Base-by-base conservation (phyloP, 2,113 vertebrate genomes). In the Colinus virginianus region DNA sequence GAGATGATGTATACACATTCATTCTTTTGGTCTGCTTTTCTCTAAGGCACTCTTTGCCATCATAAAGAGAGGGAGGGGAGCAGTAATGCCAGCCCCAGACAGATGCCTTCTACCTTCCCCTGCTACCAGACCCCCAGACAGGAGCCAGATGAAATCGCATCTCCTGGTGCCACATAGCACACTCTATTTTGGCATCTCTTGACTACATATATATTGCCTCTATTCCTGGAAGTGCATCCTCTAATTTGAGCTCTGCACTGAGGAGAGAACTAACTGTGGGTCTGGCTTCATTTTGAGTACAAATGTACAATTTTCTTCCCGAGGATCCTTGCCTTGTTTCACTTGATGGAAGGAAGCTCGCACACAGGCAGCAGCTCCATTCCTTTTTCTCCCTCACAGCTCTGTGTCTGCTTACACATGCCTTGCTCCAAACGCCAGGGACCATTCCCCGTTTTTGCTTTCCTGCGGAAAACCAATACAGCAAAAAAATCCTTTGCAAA, bases 161-260 rank as follows among this genome's bases (percentile, higher is more conserved):
- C 56, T 88, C 72, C 32, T 58, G 59, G 19, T 77, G 55, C 34
- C 75, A 61, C 38, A 75, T 40, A 80, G 64, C 7, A 2, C 55
- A 48, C 40, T 21, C 63, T 23, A 20, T 84, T 78, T 58, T 90
- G 77, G 25, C 71, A 22, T 87, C 87, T 82, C 75, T 66, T 16
- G 89, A 45, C 17, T 69, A 67, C 61, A 63, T 22, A 20, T 17
- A 26, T 34, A 67, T 42, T 21, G 16, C 64, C 58, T 43, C 68
- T 86, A 9, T 91, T 96, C 76, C 72, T 94, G 48, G 68, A 84
- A 95, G 86, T 38, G n/a, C 32, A 86, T 61, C 51, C 77, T 91
- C 4, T 56, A 78, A 90, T 85, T 93, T 78, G 56, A 87, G 48
- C 49, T 91, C 69, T 72, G 66, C 36, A 75, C 38, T 7, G 26